Conservation (phyloP, 2,113 vertebrate genomes). For the Motacilla tschutschensis region DNA sequence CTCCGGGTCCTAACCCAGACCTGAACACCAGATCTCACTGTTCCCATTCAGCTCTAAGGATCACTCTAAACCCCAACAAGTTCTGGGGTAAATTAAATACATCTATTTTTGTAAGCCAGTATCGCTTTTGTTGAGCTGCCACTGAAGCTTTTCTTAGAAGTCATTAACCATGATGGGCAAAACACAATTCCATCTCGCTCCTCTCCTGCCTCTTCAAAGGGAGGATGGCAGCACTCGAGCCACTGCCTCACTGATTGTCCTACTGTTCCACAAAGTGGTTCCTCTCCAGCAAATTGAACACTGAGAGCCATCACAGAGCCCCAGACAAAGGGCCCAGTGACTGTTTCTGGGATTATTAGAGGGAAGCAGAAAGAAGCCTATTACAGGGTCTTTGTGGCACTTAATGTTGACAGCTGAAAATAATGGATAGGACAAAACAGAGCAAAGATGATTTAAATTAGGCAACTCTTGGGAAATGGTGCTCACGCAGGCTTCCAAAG, state of each 20-base stretch:
- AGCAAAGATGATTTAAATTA: conserved; percentile 30
- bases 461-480: neutral
- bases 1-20: neutral
- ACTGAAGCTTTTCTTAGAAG: neutral
- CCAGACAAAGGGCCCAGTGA: neutral
- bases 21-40: neutral
- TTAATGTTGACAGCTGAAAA: conserved; percentile 43
- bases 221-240: conserved; percentile 9
- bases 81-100: neutral
- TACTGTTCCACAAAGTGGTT: conserved; percentile 48
- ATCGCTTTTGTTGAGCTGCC: neutral
- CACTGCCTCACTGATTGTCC: conserved; percentile 19
- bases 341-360: conserved; percentile 27
- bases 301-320: neutral
- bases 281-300: conserved; percentile 10
- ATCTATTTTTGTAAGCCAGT: neutral
- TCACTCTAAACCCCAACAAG: neutral
- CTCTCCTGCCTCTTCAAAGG: neutral
- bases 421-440: neutral
- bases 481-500: neutral
- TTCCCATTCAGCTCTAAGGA: neutral
- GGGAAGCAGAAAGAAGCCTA: conserved; percentile 29
- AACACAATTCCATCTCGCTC: neutral
- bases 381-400: neutral
- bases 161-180: conserved; percentile 1